phyloP scores from a whole-genome alignment of 2,797 vertebrate species.

The Carapus acus region DNA sequence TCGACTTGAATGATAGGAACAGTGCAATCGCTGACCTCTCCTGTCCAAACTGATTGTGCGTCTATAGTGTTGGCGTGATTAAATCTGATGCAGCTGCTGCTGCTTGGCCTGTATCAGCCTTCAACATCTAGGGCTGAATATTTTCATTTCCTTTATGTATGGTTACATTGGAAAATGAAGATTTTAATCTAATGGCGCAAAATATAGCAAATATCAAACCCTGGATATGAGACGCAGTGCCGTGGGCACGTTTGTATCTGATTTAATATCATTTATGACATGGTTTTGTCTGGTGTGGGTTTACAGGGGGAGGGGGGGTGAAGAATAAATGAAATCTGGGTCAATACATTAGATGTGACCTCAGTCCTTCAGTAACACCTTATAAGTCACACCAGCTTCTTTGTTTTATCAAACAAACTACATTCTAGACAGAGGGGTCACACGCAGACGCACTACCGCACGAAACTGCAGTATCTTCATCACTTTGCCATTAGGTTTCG shows the following conservation, averaged over 20 bases:
- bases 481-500: constrained; percentile 59
- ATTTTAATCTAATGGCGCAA: constrained; percentile 27
- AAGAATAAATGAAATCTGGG: constrained; percentile 12
- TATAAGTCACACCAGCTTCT: no score
- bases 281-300: constrained; percentile 15
- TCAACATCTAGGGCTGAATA: constrained; percentile 31
- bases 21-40: no score
- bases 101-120: constrained; percentile 22
- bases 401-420: no score
- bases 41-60: no score
- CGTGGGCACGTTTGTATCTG: no score
- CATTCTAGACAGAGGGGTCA: no score
- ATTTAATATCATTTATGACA: constrained; percentile 16
- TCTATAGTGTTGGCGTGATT: constrained; percentile 9
- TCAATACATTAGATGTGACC: neutral
- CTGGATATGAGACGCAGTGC: no score
- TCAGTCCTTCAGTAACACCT: no score
- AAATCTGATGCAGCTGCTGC: constrained; percentile 2
- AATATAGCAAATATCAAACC: constrained; percentile 24
- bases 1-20: no score
- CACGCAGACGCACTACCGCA: no score
- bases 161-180: constrained; percentile 7
- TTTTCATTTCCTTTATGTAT: constrained; percentile 39
- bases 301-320: constrained; percentile 16
- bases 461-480: constrained; percentile 63